phyloP scores from a whole-genome alignment of 1,140 invertebrate species.

The Drosophila watanabei region DNA sequence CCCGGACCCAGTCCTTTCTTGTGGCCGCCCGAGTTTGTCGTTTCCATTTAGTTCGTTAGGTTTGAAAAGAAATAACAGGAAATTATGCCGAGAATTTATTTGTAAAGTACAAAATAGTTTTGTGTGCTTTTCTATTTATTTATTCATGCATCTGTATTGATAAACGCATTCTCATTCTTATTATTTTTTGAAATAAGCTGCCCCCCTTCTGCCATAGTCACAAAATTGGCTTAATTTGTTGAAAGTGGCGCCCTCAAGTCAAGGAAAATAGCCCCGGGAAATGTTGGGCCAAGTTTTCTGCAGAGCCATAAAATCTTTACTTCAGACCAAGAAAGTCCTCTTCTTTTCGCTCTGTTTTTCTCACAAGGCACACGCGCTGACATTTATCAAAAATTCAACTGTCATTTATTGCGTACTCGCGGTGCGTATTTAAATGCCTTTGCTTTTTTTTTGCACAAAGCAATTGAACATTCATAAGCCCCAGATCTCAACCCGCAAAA shows the following conservation, averaged over 20 bases:
- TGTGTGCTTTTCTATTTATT: constrained; percentile 7
- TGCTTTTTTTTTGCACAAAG: constrained; percentile 32
- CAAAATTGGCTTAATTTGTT: constrained; percentile 71
- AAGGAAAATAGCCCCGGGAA: constrained; percentile 35
- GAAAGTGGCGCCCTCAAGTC: constrained; percentile 51
- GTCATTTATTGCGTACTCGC: constrained; percentile 69
- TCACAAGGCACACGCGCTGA: constrained; percentile 58
- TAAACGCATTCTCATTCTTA: constrained; percentile 1
- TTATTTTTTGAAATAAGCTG: neutral
- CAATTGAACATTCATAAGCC: constrained; percentile 76
- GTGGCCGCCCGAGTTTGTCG: constrained; percentile 17
- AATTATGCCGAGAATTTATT: constrained; percentile 50
- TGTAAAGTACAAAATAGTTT: constrained; percentile 31
- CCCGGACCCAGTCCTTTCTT: constrained; percentile 11
- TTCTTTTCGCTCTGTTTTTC: neutral
- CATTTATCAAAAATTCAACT: constrained; percentile 73
- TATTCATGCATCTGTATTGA: constrained; percentile 2
- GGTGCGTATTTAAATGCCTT: constrained; percentile 43
- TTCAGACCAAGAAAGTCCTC: constrained; percentile 14
- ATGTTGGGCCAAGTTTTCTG: constrained; percentile 21
- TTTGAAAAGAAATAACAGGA: constrained; percentile 40
- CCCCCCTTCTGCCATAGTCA: neutral
- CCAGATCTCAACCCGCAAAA: constrained; percentile 56
- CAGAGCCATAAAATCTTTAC: constrained; percentile 69
- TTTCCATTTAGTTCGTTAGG: constrained; percentile 22